Evolutionary conservation across 2,888 invertebrate species (phyloP), one percentile per base, ranked within the genome.

Genomic region (Eremobia ochroleuca): DNA sequence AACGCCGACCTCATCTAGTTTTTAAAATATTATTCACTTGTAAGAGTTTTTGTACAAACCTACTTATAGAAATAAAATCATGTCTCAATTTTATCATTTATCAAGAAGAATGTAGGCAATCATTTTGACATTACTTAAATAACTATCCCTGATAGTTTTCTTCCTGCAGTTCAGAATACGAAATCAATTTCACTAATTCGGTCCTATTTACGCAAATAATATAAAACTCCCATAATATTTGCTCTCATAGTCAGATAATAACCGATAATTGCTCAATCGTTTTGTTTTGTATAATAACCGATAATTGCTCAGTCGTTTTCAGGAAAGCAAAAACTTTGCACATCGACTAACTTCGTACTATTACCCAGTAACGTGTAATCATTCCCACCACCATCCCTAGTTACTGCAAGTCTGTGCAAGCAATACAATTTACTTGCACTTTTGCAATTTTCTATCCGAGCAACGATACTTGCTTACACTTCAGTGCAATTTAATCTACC

Each of bases 381-480:
- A 82, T 82, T 77, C n/a, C n/a, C n/a, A 68, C 37, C 67, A 76
- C 37, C n/a, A 46, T 67, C 31, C 40, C 4, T 71, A 61, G 31
- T 66, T 61, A 71, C 37, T 25, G 43, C 69, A 71, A 76, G 66
- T 52, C 28, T 52, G 74, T 76, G 67, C 46, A 61, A 76, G 59
- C 18, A 67, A 58, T 49, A 62, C 43, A 37, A 81, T 81, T 52
- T 37, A 82, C 68, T 82, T 83, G 55, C 71, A 67, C 79, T 74
- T 65, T 34, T 67, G 59, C 59, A 64, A 64, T 83, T 83, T 72
- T 59, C 67, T 73, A 81, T 61, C 61, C 25, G 1, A 46, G 46
- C 25, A 40, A 55, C 58, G 59, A 68, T 68, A 37, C 74, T 79
- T 64, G 49, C 83, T 83, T 83, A 65, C 79, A 72, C 84, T 73